A percentile compares a stretch with the other conserved stretches of the same genome.
These are phyloP conservation scores for Craseonycteris thonglongyai DNA, from an alignment of 2,113 vertebrate species.

Conservation along the genomic window DNA sequence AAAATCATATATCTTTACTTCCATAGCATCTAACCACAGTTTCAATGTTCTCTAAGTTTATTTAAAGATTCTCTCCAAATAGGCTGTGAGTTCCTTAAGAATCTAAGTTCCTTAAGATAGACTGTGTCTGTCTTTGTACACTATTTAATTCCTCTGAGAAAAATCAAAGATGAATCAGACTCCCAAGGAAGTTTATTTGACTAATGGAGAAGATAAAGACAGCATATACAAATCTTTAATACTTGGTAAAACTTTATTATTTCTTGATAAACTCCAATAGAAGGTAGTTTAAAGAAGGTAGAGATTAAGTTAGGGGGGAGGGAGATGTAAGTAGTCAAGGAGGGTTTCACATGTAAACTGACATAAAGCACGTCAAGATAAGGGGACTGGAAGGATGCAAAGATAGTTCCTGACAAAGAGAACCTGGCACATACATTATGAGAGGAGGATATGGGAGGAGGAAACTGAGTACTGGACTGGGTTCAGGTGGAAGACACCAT, in stretches of 20 bases:
- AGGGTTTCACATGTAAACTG: neutral
- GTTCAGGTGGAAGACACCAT: neutral
- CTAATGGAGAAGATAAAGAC: neutral
- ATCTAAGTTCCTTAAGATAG: neutral
- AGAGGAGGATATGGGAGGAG: neutral
- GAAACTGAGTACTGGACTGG: neutral
- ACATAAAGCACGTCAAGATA: neutral
- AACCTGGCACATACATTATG: neutral
- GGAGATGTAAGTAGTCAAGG: neutral
- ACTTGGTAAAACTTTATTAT: neutral
- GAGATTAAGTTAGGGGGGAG: neutral
- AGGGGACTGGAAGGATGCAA: neutral
- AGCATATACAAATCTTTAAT: neutral
- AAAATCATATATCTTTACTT: neutral
- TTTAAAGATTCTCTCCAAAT: neutral
- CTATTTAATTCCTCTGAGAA: neutral
- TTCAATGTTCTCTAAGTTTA: neutral
- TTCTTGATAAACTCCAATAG: neutral
- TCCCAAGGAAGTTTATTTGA: neutral
- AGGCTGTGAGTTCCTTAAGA: neutral
- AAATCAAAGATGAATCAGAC: neutral
- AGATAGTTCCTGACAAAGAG: neutral
- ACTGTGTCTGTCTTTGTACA: neutral
- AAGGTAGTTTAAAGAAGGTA: neutral
- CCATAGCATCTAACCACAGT: neutral